Conservation (phyloP, 2,888 invertebrate genomes). For the Luperina testacea region DNA sequence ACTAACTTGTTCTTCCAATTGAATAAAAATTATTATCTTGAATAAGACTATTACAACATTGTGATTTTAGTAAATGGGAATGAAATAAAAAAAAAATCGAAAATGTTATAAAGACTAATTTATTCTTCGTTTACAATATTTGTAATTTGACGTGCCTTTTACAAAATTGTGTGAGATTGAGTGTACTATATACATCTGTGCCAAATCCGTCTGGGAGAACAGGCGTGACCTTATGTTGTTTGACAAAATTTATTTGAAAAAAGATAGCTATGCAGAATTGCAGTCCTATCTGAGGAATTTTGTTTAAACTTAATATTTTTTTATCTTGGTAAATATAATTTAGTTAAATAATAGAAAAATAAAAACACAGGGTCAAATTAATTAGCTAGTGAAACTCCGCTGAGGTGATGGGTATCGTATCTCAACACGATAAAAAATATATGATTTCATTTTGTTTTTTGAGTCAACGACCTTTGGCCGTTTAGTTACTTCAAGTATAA, state of each 20-base stretch:
- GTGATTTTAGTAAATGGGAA: conserved; percentile 2
- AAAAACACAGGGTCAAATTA: no score
- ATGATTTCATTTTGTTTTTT: no score
- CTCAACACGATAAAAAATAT: no score
- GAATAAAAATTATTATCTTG: neutral
- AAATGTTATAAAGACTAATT: neutral
- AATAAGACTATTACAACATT: neutral
- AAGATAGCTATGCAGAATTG: neutral
- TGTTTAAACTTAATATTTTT: neutral
- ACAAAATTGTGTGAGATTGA: neutral
- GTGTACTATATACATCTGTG: neutral
- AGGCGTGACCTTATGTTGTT: neutral
- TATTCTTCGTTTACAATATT: conserved; percentile 23
- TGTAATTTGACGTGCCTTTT: neutral
- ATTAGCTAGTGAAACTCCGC: no score
- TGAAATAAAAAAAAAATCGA: neutral
- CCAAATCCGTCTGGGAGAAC: neutral
- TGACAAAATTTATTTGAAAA: neutral
- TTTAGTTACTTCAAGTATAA: no score
- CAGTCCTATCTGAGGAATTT: neutral
- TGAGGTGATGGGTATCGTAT: no score
- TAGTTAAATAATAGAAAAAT: neutral
- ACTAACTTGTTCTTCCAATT: neutral
- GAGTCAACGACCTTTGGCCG: no score
- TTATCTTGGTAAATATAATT: neutral